phyloP scores from a whole-genome alignment of 2,888 invertebrate genomes.

The Drosophila demipolita region DNA sequence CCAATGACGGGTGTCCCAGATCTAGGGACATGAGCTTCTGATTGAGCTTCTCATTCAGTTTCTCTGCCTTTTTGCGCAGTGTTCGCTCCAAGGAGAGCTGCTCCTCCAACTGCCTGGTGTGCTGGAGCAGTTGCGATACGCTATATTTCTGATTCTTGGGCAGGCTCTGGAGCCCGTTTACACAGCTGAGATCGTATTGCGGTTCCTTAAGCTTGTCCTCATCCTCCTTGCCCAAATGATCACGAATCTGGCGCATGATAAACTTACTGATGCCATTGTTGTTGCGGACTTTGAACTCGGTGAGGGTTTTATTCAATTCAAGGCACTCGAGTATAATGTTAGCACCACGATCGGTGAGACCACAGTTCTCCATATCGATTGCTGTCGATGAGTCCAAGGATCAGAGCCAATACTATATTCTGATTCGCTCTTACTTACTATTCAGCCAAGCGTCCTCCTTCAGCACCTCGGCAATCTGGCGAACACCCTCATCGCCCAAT shows the following conservation, averaged over 20 bases:
- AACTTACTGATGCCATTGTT: slow-evolving; percentile 87
- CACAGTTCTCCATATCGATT: slow-evolving; percentile 91
- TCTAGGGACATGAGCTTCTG: slow-evolving; percentile 86
- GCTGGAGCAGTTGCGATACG: slow-evolving; percentile 71
- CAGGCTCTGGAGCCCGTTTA: slow-evolving; percentile 61
- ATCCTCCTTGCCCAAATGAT: slow-evolving; percentile 85
- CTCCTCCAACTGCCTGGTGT: slow-evolving; percentile 86
- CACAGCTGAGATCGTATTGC: slow-evolving; percentile 68
- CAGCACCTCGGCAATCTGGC: slow-evolving; percentile 88
- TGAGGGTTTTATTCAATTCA: slow-evolving; percentile 88
- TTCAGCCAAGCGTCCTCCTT: slow-evolving; percentile 93
- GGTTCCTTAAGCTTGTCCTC: slow-evolving; percentile 76
- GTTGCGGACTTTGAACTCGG: slow-evolving; percentile 89
- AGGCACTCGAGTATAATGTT: slow-evolving; percentile 87
- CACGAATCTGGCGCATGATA: slow-evolving; percentile 85
- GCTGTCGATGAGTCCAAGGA: slow-evolving; percentile 83
- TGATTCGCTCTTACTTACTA: slow-evolving; percentile 82
- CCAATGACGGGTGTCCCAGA: slow-evolving; percentile 18
- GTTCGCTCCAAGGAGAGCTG: slow-evolving; percentile 88
- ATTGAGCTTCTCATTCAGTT: slow-evolving; percentile 87
- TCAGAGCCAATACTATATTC: background rate
- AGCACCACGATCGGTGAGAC: slow-evolving; percentile 88
- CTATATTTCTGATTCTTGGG: slow-evolving; percentile 75
- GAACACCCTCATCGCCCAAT: slow-evolving; percentile 88
- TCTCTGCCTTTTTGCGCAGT: slow-evolving; percentile 88